Conservation (phyloP, 2,888 invertebrate species). For the Chalcis sispes region DNA sequence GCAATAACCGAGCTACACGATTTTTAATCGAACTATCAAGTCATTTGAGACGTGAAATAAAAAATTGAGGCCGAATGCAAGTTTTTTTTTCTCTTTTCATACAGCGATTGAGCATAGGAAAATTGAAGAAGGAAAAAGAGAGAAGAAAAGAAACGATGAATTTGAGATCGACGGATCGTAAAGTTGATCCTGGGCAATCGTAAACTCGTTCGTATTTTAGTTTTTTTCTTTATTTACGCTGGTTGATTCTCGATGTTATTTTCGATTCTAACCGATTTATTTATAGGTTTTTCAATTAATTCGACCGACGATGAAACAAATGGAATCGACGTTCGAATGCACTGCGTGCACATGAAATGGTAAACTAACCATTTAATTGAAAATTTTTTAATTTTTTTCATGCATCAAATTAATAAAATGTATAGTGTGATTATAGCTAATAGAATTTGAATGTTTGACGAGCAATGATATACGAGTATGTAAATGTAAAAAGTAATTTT, state of each 20-base stretch:
- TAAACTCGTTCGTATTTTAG: background rate
- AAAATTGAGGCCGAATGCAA: constrained; percentile 14
- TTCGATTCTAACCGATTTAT: constrained; percentile 11
- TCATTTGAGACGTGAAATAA: constrained; percentile 9
- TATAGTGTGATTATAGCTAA: too few species aligned
- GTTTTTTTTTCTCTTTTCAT: too few species aligned
- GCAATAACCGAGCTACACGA: constrained; percentile 15
- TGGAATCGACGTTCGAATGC: background rate
- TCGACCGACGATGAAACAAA: constrained; percentile 10
- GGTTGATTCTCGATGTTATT: background rate
- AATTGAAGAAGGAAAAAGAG: too few species aligned
- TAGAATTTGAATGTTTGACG: too few species aligned
- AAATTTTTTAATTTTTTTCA: too few species aligned
- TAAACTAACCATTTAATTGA: too few species aligned
- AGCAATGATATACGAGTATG: too few species aligned
- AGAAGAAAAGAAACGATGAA: background rate
- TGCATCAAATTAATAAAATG: too few species aligned
- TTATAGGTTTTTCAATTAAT: constrained; percentile 40
- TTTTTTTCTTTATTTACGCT: background rate
- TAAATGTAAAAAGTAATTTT: too few species aligned
- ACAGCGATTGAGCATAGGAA: too few species aligned
- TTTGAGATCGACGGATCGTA: background rate
- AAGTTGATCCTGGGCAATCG: constrained; percentile 19
- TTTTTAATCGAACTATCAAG: constrained; percentile 47
- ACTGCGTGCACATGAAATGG: too few species aligned